Percentiles rank a stretch among this genome's conserved stretches.
These are phyloP conservation scores for Eurytemora carolleeae DNA, from an alignment of 1,140 invertebrate genomes.

Conservation along the genomic window DNA sequence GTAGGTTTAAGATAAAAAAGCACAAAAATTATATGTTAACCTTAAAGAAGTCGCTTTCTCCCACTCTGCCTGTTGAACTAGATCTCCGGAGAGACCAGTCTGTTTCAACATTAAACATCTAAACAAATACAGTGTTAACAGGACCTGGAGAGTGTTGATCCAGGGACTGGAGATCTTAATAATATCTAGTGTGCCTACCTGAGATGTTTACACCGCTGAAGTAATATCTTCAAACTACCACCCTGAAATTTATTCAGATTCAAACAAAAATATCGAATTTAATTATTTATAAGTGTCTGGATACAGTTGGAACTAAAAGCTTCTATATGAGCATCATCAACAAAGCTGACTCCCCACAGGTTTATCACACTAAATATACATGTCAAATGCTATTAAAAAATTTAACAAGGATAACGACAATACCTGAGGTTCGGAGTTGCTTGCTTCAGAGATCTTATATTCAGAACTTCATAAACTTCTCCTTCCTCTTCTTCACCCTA, in stretches of 20 bases:
- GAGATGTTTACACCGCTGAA: constrained; percentile 77
- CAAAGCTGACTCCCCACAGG: constrained; percentile 90
- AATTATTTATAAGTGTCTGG: constrained; percentile 26
- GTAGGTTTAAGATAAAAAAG: too few species aligned
- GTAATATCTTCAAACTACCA: constrained; percentile 75
- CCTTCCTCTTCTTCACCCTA: constrained; percentile 95
- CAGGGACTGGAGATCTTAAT: too few species aligned
- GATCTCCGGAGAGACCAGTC: constrained; percentile 60
- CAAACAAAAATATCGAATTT: constrained; percentile 6
- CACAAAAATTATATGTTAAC: too few species aligned
- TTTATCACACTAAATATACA: constrained; percentile 61
- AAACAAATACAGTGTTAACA: too few species aligned
- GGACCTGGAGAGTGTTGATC: too few species aligned
- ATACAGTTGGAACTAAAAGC: constrained; percentile 85
- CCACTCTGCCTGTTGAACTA: constrained; percentile 90
- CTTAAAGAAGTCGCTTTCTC: constrained; percentile 70
- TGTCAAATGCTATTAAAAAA: too few species aligned
- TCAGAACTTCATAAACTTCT: constrained; percentile 98
- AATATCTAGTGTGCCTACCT: too few species aligned
- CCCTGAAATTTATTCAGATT: constrained; percentile 55
- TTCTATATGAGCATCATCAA: constrained; percentile 96
- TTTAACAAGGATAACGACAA: too few species aligned
- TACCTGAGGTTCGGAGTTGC: constrained; percentile 79
- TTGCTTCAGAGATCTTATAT: constrained; percentile 92
- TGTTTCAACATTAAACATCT: constrained; percentile 11